Conservation (phyloP, 53 echinoderm and acorn worm species). For the Mesocentrotus franciscanus region DNA sequence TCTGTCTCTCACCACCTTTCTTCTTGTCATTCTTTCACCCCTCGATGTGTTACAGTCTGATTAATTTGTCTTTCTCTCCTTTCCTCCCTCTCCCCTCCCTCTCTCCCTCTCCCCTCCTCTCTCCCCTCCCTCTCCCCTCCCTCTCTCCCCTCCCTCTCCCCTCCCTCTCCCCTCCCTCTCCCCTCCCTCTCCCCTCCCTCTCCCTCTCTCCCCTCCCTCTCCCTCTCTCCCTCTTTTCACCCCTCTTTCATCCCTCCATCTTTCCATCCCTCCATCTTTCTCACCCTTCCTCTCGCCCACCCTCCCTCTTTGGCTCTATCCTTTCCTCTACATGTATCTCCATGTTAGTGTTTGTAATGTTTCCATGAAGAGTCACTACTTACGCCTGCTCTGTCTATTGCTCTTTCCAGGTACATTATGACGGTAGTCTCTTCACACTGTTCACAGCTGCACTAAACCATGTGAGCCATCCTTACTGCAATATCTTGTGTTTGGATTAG, state of each 20-base stretch:
- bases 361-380: neutral
- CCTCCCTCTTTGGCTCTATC: neutral
- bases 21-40: too few relatives aligned
- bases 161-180: neutral
- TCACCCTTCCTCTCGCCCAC: neutral
- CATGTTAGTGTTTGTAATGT: neutral
- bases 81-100: neutral
- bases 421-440: neutral
- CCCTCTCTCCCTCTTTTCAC: neutral
- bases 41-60: too few relatives aligned
- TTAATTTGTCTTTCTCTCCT: neutral
- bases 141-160: neutral
- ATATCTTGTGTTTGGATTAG: neutral
- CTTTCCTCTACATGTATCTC: neutral
- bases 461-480: neutral
- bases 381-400: neutral
- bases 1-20: neutral
- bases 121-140: neutral
- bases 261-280: too few relatives aligned
- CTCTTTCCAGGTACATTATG: constrained; percentile 1
- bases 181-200: neutral
- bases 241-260: too few relatives aligned
- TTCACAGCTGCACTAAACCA: neutral
- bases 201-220: too few relatives aligned
- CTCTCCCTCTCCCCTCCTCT: neutral